phyloP scores from a whole-genome alignment of 2,113 vertebrate genomes.

The Ptyas mucosa region DNA sequence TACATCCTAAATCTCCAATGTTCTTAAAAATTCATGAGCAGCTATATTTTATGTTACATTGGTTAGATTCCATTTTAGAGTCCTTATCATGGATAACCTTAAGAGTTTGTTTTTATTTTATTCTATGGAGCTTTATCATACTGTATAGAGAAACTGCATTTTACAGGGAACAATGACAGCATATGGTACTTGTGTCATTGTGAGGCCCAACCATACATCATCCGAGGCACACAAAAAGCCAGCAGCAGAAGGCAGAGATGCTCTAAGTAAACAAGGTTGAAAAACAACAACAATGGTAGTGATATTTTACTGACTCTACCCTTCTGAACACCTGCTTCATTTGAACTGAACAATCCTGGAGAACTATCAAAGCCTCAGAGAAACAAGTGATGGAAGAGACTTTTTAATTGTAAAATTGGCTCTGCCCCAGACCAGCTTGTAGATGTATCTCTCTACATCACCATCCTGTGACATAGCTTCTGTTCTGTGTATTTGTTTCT shows the following conservation, averaged over 20 bases:
- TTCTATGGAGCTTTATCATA: not conserved
- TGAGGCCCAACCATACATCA: slow-evolving; percentile 5
- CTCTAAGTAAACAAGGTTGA: not conserved
- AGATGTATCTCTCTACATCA: not conserved
- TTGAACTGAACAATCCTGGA: not conserved
- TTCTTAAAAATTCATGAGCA: not conserved
- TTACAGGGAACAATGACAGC: not conserved
- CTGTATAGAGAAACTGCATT: not conserved
- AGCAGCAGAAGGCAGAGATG: slow-evolving; percentile 6
- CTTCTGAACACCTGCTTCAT: not conserved
- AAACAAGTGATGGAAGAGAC: not conserved
- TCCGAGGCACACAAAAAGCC: not conserved
- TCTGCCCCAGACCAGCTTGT: not conserved
- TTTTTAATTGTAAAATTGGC: not conserved
- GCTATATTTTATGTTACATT: not conserved
- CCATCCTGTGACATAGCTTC: not conserved
- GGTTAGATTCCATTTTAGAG: not conserved
- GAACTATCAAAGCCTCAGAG: not conserved
- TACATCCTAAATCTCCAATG: not conserved
- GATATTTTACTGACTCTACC: not conserved
- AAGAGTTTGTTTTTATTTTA: not conserved
- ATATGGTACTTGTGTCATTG: slow-evolving; percentile 16
- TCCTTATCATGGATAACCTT: not conserved
- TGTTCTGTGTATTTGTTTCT: fast-evolving
- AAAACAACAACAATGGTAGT: not conserved